Evolutionary conservation across 2,888 invertebrate species (phyloP).

Genomic region (Luffia ferchaultella): DNA sequence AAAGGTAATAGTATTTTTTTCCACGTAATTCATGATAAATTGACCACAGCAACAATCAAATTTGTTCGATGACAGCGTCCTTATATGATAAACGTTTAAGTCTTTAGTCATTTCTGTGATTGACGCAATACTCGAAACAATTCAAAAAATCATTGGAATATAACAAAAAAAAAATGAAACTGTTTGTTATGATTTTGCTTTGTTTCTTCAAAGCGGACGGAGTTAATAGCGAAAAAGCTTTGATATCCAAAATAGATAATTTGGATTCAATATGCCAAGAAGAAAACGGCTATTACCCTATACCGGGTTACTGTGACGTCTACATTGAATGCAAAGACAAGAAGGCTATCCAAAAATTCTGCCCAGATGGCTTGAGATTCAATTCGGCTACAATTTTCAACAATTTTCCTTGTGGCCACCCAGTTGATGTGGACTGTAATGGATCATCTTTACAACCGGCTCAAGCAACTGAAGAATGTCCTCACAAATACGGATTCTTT

Average conservation of each 20-base stretch:
- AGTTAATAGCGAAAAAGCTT: too few species aligned
- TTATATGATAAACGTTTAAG: too few species aligned
- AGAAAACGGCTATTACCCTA: constrained; percentile 65
- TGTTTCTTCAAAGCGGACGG: too few species aligned
- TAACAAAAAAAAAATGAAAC: too few species aligned
- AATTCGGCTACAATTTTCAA: constrained; percentile 65
- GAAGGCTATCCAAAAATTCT: constrained; percentile 68
- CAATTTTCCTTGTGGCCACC: constrained; percentile 78
- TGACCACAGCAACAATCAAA: too few species aligned
- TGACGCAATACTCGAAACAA: too few species aligned
- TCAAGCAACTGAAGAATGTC: constrained; percentile 72
- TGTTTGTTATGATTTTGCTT: too few species aligned
- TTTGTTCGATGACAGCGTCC: too few species aligned
- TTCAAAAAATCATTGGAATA: too few species aligned
- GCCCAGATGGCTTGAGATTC: constrained; percentile 76
- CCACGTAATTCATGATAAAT: too few species aligned
- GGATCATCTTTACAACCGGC: constrained; percentile 61
- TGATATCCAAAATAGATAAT: too few species aligned
- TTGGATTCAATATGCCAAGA: constrained; percentile 57
- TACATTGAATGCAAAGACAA: constrained; percentile 71
- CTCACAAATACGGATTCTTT: constrained; percentile 77
- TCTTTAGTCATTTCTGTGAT: too few species aligned
- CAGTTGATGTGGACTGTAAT: constrained; percentile 73
- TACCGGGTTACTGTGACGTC: constrained; percentile 68
- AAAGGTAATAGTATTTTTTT: not conserved